Evolutionary conservation across 2,113 vertebrate genomes (phyloP).

Genomic region (Columba livia): DNA sequence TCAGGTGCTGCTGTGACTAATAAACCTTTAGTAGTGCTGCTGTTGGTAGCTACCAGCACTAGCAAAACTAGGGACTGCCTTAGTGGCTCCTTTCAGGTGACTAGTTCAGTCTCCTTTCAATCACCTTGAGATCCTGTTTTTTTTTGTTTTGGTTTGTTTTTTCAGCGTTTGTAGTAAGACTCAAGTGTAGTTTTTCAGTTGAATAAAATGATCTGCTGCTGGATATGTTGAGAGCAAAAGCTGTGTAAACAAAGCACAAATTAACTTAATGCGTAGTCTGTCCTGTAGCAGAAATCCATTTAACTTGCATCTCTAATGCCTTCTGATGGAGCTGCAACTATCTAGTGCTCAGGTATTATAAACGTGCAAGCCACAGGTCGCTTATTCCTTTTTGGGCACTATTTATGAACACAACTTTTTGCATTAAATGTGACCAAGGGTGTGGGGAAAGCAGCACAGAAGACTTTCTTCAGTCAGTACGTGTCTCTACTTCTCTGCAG

Average conservation of each 20-base stretch:
- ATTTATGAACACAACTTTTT: neutral
- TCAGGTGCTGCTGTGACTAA: neutral
- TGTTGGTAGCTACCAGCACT: neutral
- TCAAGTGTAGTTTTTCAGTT: neutral
- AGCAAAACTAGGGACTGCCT: neutral
- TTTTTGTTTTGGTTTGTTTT: neutral
- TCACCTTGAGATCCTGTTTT: neutral
- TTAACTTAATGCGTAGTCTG: neutral
- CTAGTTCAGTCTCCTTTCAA: neutral
- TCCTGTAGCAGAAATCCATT: neutral
- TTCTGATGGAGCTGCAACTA: neutral
- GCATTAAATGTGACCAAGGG: neutral
- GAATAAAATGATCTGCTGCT: neutral
- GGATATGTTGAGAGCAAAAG: neutral
- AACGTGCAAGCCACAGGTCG: neutral
- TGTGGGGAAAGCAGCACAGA: neutral
- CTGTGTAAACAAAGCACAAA: neutral
- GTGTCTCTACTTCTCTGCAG: neutral
- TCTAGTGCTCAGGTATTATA: neutral
- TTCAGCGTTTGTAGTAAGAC: neutral
- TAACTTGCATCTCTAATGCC: neutral
- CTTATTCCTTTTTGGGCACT: neutral
- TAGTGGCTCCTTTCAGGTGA: neutral
- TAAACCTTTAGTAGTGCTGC: rapidly evolving
- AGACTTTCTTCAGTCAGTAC: neutral